Evolutionary conservation across 2,888 invertebrate genomes (phyloP), one percentile per base, ranked within the genome.

Genomic region (Micoletzkya japonica): DNA sequence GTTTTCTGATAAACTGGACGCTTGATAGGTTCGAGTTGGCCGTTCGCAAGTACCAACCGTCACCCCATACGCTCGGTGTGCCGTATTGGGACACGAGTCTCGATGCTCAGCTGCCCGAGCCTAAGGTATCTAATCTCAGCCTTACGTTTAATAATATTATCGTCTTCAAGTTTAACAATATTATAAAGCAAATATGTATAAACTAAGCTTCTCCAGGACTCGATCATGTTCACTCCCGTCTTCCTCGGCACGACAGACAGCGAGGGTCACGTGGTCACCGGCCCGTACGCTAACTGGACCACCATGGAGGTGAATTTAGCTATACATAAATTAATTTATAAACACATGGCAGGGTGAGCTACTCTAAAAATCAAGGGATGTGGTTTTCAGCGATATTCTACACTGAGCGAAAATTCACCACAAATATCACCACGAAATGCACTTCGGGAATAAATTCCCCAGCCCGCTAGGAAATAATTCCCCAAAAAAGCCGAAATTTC

Each of bases 81-180:
- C 86, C 86, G 1, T 87, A 86, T 73, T 86, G 86, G 86, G 87
- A 87, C 76, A 82, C 83, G 17, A 82, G 84, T 0, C 74, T 86
- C 37, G 87, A 87, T 73, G 75, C 83, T 28, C 72, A 75, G 34
- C 77, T 87, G 1, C 84, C 83, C 0, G 83, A 85, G 24, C 84
- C 85, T 0, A 76, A 81, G 58, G 68, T 68, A 1, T 6, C 2
- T 37, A 60, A 10, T 36, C 14, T 60, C 6, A n/a, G n/a, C n/a
- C n/a, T n/a, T n/a, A n/a, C n/a, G n/a, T n/a, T n/a, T n/a, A n/a
- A n/a, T n/a, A n/a, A n/a, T n/a, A n/a, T n/a, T n/a, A n/a, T 14
- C 14, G 44, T 54, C 24, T 24, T 24, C 14, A 24, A 17, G 7
- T 54, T n/a, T 54, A 54, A 14, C 54, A 17, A 54, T 14, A 54